Evolutionary conservation across 1,140 invertebrate species (phyloP).

Genomic region (Monochamus saltuarius): DNA sequence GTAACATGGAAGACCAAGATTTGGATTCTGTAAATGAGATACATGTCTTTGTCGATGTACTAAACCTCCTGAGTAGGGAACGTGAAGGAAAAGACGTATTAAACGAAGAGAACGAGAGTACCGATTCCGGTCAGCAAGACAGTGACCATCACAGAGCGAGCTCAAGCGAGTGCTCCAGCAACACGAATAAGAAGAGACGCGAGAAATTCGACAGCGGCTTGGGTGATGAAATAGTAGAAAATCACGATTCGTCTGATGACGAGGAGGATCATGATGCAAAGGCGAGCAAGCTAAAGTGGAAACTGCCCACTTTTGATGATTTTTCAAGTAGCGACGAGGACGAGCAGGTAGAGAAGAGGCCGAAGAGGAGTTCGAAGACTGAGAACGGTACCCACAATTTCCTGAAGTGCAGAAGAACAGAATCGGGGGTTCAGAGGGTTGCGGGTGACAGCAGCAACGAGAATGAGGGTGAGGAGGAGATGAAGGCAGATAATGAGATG

Average conservation of each 20-base stretch:
- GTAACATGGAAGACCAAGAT: no score
- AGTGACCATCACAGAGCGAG: not conserved
- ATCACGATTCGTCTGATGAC: slow-evolving; percentile 36
- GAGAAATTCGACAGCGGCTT: slow-evolving; percentile 63
- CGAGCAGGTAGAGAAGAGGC: slow-evolving; percentile 28
- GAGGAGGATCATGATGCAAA: slow-evolving; percentile 8
- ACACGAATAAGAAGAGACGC: slow-evolving; percentile 46
- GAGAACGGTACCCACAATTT: slow-evolving; percentile 14
- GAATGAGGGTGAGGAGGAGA: slow-evolving; percentile 17
- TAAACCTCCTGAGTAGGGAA: slow-evolving; percentile 18
- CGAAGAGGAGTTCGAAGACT: slow-evolving; percentile 29
- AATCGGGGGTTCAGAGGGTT: slow-evolving; percentile 2
- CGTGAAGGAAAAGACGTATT: slow-evolving; percentile 4
- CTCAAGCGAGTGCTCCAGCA: slow-evolving; percentile 15
- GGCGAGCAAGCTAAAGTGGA: not conserved
- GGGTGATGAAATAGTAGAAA: slow-evolving; percentile 51
- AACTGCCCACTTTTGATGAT: slow-evolving; percentile 12
- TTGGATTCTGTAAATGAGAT: slow-evolving; percentile 18
- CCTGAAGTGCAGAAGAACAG: slow-evolving; percentile 25
- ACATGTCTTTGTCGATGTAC: slow-evolving; percentile 15
- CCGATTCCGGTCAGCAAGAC: slow-evolving; percentile 1
- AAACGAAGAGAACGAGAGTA: slow-evolving; percentile 7
- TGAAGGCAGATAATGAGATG: slow-evolving; percentile 23
- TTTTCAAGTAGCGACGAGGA: slow-evolving; percentile 38
- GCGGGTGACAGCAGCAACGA: slow-evolving; percentile 21